Base-by-base conservation (phyloP, 2,888 invertebrate genomes). In the Conchocele bisecta region DNA sequence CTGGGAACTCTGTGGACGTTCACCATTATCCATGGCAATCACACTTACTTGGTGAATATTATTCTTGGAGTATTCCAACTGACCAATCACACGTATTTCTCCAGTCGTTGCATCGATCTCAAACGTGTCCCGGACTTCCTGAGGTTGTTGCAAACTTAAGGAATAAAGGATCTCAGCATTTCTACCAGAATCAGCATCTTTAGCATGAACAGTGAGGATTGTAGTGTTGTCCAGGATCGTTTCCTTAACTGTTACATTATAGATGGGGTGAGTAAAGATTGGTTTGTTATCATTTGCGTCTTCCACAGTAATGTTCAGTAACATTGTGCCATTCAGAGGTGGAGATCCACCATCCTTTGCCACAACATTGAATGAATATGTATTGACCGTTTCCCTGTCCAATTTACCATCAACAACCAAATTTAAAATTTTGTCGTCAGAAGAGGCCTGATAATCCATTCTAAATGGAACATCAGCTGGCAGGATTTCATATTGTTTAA, bases 171-270 rank as follows among this genome's bases (percentile, higher is more conserved):
- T 88, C 58, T 92, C 89, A 3, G 92, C 94, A 89, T 98, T 98
- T 5, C 93, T 93, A 6, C 97, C 97, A 78, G 95, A 93, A 88
- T 98, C 98, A 33, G 93, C 93, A 89, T 98, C 98, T 6, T 93
- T 94, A 0, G 98, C 98, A n/a, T 94, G 93, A 0, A 98, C 95
- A 29, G 73, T 77, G 2, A 87, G 37, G n/a, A 88, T 75, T 3
- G 81, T 61, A 11, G 81, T 70, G 20, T 83, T 82, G 6, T 71
- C 53, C 11, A 70, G 53, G 7, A 83, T 70, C 24, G 79, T 84
- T 66, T 87, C 86, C 33, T 81, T 82, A 1, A 86, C 82, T 3
- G 74, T 74, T 2, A 81, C 77, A 17, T 75, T 75, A 56, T 86
- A 87, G 26, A 76, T 57, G 15, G 60, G 37, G 31, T 83, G 72